These are phyloP conservation scores for Poeciliopsis retropinna DNA, from an alignment of 2,113 vertebrate species.

Conservation along the genomic window DNA sequence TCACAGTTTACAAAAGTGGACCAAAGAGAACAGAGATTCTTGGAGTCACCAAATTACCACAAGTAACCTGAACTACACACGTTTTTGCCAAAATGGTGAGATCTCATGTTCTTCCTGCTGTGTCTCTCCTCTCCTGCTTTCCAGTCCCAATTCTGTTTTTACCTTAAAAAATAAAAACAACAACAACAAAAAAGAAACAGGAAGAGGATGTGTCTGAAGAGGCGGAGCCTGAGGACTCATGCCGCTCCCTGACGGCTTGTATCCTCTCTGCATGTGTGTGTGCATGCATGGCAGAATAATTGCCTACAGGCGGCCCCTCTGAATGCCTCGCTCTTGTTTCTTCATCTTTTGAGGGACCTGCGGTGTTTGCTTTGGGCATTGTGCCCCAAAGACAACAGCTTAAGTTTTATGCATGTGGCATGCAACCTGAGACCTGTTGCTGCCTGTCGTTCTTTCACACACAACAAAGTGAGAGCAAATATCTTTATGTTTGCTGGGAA, in stretches of 20 bases:
- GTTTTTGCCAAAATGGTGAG: constrained; percentile 18
- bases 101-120: constrained; percentile 52
- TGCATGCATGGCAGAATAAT: constrained; percentile 62
- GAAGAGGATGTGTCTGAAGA: constrained; percentile 77
- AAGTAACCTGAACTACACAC: neutral
- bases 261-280: constrained; percentile 39
- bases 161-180: constrained; percentile 37
- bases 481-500: constrained; percentile 6
- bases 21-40: neutral
- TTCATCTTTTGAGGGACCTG: constrained; percentile 48
- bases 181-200: constrained; percentile 58
- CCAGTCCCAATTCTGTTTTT: constrained; percentile 52
- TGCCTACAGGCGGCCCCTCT: constrained; percentile 69
- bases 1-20: neutral
- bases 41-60: neutral
- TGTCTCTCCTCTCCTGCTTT: constrained; percentile 51
- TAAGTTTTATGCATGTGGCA: constrained; percentile 26
- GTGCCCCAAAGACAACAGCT: constrained; percentile 60
- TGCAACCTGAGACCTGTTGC: constrained; percentile 37
- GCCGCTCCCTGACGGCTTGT: constrained; percentile 54
- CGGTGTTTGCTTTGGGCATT: constrained; percentile 63
- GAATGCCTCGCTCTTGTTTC: constrained; percentile 52
- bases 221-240: constrained; percentile 61
- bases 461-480: constrained; percentile 32
- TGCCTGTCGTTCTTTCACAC: constrained; percentile 35